These are phyloP conservation scores for Charina bottae DNA, from an alignment of 2,113 vertebrate species.

Conservation along the genomic window DNA sequence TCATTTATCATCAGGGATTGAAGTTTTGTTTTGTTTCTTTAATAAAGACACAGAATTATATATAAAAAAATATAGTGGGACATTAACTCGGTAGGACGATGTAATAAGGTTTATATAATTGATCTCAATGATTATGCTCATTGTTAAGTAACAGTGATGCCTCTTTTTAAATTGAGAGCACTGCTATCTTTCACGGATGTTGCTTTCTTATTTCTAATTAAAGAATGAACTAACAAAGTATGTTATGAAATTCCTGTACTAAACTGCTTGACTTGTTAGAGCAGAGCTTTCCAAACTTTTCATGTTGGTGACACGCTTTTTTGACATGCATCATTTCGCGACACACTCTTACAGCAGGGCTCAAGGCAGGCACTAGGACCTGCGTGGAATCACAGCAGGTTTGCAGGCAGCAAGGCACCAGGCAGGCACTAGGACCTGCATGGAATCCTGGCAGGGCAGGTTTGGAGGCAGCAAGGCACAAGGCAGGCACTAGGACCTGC, in stretches of 20 bases:
- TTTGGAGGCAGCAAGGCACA: too few relatives aligned
- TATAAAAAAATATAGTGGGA: too few relatives aligned
- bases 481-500: too few relatives aligned
- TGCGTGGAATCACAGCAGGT: too few relatives aligned
- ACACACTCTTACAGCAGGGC: too few relatives aligned
- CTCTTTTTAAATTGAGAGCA: conserved; percentile 23
- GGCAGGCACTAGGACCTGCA: too few relatives aligned
- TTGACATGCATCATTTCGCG: too few relatives aligned
- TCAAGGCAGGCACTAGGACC: too few relatives aligned
- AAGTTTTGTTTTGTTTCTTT: background rate
- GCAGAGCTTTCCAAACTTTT: too few relatives aligned
- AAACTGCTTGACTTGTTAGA: background rate
- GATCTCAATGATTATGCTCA: conserved; percentile 22
- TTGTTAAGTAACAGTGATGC: background rate
- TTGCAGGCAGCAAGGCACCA: too few relatives aligned
- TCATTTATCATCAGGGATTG: background rate
- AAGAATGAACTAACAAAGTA: conserved; percentile 55
- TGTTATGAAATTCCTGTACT: background rate
- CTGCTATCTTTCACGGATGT: conserved; percentile 38
- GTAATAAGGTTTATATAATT: background rate
- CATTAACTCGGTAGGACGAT: background rate
- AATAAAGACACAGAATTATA: background rate
- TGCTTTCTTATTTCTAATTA: conserved; percentile 42
- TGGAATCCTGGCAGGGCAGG: too few relatives aligned
- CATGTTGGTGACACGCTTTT: too few relatives aligned